Conservation (phyloP, 2,113 vertebrate genomes). For the Upupa epops region DNA sequence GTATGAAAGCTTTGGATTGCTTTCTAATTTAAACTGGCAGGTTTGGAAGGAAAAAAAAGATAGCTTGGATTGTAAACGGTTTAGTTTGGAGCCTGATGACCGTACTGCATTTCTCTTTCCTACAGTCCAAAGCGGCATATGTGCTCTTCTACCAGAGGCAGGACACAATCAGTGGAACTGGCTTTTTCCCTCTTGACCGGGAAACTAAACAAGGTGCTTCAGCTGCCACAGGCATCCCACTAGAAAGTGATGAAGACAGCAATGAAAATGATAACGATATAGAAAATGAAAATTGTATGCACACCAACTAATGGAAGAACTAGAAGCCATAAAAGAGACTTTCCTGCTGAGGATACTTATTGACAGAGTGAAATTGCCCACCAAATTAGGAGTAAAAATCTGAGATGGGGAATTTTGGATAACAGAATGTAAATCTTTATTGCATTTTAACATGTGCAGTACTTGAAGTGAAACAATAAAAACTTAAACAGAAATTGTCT, state of each 20-base stretch:
- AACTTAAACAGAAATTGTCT: conserved; percentile 82
- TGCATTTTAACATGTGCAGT: conserved; percentile 83
- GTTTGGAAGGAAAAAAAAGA: background rate
- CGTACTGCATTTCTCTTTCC: background rate
- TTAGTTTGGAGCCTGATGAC: background rate
- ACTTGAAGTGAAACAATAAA: conserved; percentile 84
- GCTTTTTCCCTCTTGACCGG: conserved; percentile 93
- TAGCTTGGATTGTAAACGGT: background rate
- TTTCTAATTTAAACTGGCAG: background rate
- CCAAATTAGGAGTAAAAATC: conserved; percentile 77
- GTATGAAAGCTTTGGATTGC: background rate
- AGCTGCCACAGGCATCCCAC: conserved; percentile 79
- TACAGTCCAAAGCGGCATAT: conserved; percentile 96
- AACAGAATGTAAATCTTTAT: conserved; percentile 82
- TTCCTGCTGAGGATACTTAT: conserved; percentile 69
- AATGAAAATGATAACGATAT: conserved; percentile 83
- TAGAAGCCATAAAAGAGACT: conserved; percentile 88
- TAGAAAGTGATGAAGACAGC: conserved; percentile 86
- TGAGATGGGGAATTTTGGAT: conserved; percentile 82
- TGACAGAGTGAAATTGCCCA: conserved; percentile 71
- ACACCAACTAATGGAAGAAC: conserved; percentile 88
- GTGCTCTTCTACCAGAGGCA: conserved; percentile 98
- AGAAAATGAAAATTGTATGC: conserved; percentile 91
- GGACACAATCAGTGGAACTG: conserved; percentile 94
- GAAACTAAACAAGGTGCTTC: conserved; percentile 85